Conservation (phyloP, 2,888 invertebrate species). For the Folsomia candida region DNA sequence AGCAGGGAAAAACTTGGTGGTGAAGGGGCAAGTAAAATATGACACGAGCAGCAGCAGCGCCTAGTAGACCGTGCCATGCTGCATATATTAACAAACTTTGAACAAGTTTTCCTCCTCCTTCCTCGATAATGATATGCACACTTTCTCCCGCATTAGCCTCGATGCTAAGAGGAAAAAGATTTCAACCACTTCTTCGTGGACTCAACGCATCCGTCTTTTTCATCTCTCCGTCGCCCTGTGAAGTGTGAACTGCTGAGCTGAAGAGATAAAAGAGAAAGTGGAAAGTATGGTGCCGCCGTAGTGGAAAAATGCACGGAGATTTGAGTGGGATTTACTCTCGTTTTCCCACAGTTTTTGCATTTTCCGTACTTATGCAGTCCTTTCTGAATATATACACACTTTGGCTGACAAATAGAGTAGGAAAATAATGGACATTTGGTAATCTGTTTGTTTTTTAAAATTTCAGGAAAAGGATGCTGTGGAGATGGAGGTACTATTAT, state of each 20-base stretch:
- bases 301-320: too few species aligned
- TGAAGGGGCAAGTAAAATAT: too few species aligned
- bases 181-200: not conserved
- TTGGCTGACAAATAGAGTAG: too few species aligned
- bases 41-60: too few species aligned
- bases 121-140: not conserved
- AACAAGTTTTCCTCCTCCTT: not conserved
- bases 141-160: not conserved
- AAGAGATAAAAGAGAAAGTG: not conserved
- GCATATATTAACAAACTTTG: not conserved
- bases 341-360: too few species aligned
- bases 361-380: too few species aligned
- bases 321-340: too few species aligned
- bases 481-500: conserved; percentile 80
- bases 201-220: not conserved
- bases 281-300: too few species aligned
- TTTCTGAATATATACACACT: too few species aligned
- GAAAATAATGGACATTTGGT: too few species aligned
- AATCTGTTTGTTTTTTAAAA: too few species aligned
- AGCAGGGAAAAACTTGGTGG: too few species aligned
- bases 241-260: not conserved
- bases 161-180: not conserved
- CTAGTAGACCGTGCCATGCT: not conserved
- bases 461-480: conserved; percentile 70
- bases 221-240: not conserved